Base-by-base conservation (phyloP, 2,888 invertebrate species). In the Tenthredo livida region DNA sequence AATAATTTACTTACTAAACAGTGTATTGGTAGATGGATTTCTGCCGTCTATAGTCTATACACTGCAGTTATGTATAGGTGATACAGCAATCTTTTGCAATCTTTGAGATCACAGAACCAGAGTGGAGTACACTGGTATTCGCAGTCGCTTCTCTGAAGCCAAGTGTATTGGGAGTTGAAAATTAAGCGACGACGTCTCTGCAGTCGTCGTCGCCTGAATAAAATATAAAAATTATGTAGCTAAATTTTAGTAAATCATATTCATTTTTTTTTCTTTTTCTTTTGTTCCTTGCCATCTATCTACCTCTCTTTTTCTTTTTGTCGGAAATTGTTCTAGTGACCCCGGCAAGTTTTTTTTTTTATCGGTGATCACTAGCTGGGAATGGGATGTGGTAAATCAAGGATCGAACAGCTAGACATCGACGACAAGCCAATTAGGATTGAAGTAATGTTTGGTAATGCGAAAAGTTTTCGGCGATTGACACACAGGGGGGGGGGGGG, bases 371-470 rank as follows among this genome's bases (percentile, higher is more conserved):
- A 25, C 1, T 12, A 82, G 89, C 90, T 67, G 33, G 91, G 89
- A 88, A 92, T 92, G 92, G 92, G 92, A 92, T 92, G 91, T 88
- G 90, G 90, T 88, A 90, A 89, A 86, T 92, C 92, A 85, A 89
- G 88, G 82, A 83, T 86, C 85, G 84, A 17, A 58, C 58, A 80
- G 29, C 21, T 80, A 9, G 75, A 29, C 15, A 86, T 77, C 86
- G 89, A 89, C 85, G 87, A 88, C 84, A 86, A 88, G 70, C 90
- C 90, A 33, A 88, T 91, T 73, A 88, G 86, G 86, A 87, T 90
- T 84, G 90, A 91, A 89, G 86, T 90, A 77, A 90, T 90, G 90
- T 89, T 90, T 80, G 92, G 92, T 92, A 91, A 80, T 43, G 50
- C 33, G 47, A 9, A 65, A 83, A 83, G 15, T 80, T 61, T 12